These are phyloP conservation scores for Xanthia togata DNA, from an alignment of 2,888 invertebrate species.

Conservation along the genomic window DNA sequence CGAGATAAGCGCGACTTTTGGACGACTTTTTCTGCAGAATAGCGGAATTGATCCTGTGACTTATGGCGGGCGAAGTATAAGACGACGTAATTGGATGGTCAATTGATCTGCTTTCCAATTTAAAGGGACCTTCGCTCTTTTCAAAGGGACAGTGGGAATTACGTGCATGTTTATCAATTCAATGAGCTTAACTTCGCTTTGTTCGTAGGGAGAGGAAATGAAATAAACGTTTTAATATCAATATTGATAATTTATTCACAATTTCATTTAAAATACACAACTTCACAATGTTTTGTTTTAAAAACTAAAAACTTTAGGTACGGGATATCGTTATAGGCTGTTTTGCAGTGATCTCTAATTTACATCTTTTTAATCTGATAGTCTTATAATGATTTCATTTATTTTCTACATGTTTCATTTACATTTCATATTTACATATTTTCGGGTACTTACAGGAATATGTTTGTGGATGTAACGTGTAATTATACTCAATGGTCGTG, in stretches of 20 bases:
- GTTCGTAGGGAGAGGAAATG: slow-evolving; percentile 27
- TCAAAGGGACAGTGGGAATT: slow-evolving; percentile 49
- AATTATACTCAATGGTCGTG: slow-evolving; percentile 18
- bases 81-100: slow-evolving; percentile 86
- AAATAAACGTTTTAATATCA: slow-evolving; percentile 85
- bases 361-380: slow-evolving; percentile 80
- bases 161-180: slow-evolving; percentile 54
- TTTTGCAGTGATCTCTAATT: slow-evolving; percentile 86
- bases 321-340: slow-evolving; percentile 87
- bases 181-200: slow-evolving; percentile 46
- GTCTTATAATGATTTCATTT: slow-evolving; percentile 80
- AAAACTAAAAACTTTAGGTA: slow-evolving; percentile 90
- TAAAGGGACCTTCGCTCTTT: slow-evolving; percentile 67
- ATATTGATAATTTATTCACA: slow-evolving; percentile 91
- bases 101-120: slow-evolving; percentile 84
- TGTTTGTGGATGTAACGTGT: slow-evolving; percentile 73
- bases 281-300: slow-evolving; percentile 89
- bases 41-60: slow-evolving; percentile 89
- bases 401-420: slow-evolving; percentile 86
- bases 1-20: slow-evolving; percentile 89
- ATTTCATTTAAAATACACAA: slow-evolving; percentile 91
- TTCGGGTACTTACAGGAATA: slow-evolving; percentile 72
- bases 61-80: slow-evolving; percentile 83
- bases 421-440: slow-evolving; percentile 86
- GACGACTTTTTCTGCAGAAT: slow-evolving; percentile 88